Conservation (phyloP, 2,888 invertebrate genomes). For the Lasioglossum morio region DNA sequence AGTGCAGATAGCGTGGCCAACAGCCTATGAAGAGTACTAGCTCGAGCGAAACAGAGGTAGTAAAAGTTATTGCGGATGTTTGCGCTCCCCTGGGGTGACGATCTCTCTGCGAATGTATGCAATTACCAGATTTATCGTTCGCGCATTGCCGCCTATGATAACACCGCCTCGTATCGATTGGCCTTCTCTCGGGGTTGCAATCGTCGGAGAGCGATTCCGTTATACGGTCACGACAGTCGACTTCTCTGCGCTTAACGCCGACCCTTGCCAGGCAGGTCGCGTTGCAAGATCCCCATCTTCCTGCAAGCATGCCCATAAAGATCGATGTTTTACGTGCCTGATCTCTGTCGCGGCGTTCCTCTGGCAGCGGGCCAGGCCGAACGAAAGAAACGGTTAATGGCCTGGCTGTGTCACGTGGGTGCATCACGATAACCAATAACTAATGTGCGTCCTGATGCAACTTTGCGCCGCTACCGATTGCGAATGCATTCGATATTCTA, state of each 20-base stretch:
- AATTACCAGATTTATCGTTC: constrained; percentile 78
- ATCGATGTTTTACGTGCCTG: constrained; percentile 9
- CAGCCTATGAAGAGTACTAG: neutral
- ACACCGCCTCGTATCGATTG: constrained; percentile 78
- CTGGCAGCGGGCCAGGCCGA: neutral
- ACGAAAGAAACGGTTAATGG: neutral
- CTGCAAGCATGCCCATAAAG: constrained; percentile 61
- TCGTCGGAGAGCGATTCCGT: constrained; percentile 76
- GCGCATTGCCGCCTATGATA: constrained; percentile 77
- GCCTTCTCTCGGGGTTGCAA: constrained; percentile 77
- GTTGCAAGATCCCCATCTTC: constrained; percentile 79
- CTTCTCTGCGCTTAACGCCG: constrained; percentile 77
- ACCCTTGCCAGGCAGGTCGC: constrained; percentile 77
- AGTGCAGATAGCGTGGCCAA: neutral
- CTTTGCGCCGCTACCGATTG: neutral
- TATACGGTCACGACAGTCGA: constrained; percentile 77
- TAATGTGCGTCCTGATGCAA: neutral
- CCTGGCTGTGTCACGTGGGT: neutral
- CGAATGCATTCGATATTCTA: neutral
- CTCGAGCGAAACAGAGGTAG: neutral
- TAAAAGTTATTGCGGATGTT: neutral
- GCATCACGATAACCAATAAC: neutral
- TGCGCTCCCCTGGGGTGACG: neutral
- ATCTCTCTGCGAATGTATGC: constrained; percentile 7
- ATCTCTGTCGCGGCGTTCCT: neutral